A percentile compares a stretch with the other conserved stretches of the same genome.
These are phyloP conservation scores for Plotosus lineatus DNA, from an alignment of 2,113 vertebrate species.

Conservation along the genomic window DNA sequence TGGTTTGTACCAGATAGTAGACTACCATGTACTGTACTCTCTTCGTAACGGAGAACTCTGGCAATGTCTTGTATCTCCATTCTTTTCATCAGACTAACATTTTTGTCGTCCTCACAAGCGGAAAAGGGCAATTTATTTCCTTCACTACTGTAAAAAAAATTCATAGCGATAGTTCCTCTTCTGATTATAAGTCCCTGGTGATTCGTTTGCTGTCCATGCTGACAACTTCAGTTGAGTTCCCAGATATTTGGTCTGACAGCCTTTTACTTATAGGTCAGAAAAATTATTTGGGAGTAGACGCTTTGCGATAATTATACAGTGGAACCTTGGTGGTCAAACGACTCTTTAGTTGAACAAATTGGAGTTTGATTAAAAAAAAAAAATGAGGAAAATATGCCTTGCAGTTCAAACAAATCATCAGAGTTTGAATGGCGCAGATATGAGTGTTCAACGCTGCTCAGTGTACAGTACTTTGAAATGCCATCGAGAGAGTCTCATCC, in stretches of 20 bases:
- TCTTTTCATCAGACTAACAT: neutral
- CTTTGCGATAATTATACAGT: neutral
- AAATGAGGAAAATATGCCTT: no score
- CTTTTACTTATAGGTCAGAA: neutral
- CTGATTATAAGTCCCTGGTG: neutral
- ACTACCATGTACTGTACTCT: constrained; percentile 3
- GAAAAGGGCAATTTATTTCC: neutral
- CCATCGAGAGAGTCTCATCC: no score
- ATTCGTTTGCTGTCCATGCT: neutral
- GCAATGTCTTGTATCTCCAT: neutral
- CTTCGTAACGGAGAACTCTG: neutral
- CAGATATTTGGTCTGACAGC: neutral
- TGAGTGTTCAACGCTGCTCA: no score
- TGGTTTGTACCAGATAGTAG: neutral
- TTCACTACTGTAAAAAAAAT: neutral
- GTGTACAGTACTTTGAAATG: no score
- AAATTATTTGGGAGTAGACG: neutral
- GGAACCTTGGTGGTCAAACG: no score
- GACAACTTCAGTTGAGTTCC: neutral
- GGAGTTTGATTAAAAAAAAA: no score
- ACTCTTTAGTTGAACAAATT: no score
- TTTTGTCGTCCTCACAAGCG: neutral
- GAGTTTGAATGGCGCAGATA: no score
- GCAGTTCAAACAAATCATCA: no score
- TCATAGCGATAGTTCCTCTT: neutral